Conservation (phyloP, 2,888 invertebrate genomes). For the Cerceris rybyensis region DNA sequence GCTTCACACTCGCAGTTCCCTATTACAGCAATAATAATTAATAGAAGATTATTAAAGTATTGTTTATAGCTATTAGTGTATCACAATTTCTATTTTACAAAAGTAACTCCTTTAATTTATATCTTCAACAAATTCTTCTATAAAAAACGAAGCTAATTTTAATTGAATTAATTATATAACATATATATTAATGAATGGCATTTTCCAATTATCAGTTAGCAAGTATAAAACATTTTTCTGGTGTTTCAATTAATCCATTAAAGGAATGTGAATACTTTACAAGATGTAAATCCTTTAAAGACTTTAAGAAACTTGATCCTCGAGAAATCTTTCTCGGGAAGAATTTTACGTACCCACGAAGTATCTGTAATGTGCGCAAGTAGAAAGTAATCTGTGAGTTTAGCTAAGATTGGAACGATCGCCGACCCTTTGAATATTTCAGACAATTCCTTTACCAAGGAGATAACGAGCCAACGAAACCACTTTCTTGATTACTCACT, state of each 20-base stretch:
- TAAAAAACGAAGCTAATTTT: too few relatives aligned
- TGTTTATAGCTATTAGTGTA: too few relatives aligned
- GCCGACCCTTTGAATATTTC: slow-evolving; percentile 36
- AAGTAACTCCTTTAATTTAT: too few relatives aligned
- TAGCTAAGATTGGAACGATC: slow-evolving; percentile 11
- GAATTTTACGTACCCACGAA: neutral
- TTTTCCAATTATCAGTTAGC: too few relatives aligned
- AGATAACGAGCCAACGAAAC: slow-evolving; percentile 37
- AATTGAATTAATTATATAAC: neutral
- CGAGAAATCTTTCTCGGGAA: neutral
- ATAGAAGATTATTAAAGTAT: too few relatives aligned
- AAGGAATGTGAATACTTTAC: neutral
- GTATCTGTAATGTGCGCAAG: neutral
- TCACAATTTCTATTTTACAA: too few relatives aligned
- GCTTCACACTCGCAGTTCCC: too few relatives aligned
- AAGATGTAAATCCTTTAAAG: neutral
- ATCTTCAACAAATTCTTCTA: too few relatives aligned
- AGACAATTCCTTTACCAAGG: slow-evolving; percentile 40
- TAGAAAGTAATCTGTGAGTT: slow-evolving; percentile 21
- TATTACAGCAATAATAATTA: too few relatives aligned
- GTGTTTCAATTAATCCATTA: neutral
- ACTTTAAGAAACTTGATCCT: neutral
- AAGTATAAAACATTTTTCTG: neutral
- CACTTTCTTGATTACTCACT: slow-evolving; percentile 57
- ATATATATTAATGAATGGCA: too few relatives aligned